Conservation (phyloP, 2,113 vertebrate species). For the Rhipidura dahli region DNA sequence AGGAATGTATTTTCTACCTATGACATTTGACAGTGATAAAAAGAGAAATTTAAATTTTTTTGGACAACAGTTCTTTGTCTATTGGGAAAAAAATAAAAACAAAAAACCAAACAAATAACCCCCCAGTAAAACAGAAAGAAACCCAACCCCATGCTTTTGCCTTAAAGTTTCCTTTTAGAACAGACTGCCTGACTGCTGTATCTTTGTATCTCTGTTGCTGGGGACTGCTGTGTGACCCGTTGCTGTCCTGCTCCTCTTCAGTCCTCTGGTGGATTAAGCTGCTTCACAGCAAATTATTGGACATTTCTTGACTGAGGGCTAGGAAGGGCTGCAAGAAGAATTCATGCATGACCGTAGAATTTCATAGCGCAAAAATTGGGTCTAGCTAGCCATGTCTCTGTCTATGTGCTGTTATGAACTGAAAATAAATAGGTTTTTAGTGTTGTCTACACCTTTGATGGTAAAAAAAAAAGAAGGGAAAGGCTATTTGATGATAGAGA, state of each 20-base stretch:
- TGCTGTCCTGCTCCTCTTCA: background rate
- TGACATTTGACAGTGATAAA: background rate
- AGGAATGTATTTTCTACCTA: background rate
- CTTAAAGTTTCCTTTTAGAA: background rate
- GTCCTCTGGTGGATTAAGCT: background rate
- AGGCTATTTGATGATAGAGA: background rate
- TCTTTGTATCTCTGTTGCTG: background rate
- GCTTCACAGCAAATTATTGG: background rate
- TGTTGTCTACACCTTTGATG: background rate
- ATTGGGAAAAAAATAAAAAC: too few relatives aligned
- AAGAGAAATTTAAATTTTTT: background rate
- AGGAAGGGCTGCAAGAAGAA: background rate
- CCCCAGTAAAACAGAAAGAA: background rate
- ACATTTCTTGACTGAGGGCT: background rate
- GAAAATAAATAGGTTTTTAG: background rate
- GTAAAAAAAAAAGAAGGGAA: background rate
- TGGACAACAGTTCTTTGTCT: background rate
- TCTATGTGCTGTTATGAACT: background rate
- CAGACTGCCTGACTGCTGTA: background rate
- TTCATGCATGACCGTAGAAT: background rate
- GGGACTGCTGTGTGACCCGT: background rate
- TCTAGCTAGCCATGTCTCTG: background rate
- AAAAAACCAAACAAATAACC: background rate
- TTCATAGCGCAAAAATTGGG: background rate
- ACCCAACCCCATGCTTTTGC: fast-evolving